Evolutionary conservation across 2,113 vertebrate species (phyloP), one percentile per base, ranked within the genome.

Genomic region (Athene noctua): DNA sequence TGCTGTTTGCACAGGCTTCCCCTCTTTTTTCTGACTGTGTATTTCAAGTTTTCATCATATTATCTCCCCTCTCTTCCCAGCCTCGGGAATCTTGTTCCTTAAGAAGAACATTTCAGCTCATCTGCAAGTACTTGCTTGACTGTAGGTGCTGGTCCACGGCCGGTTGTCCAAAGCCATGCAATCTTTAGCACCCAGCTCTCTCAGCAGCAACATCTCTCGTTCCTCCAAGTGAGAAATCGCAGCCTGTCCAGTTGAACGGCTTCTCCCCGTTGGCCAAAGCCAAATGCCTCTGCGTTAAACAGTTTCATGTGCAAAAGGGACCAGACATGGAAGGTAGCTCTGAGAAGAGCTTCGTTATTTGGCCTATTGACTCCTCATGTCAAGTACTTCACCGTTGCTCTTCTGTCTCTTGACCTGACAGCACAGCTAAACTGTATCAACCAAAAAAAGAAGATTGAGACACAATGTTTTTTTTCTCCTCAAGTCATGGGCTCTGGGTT

Each of bases 1-100:
- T 51, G 58, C n/a, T 46, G 40, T 68, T 72, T 54, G 14, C 54
- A 22, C 52, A 80, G 62, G 20, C 32, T 82, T 92, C 49, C 34
- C 10, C 29, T 11, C 29, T 51, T 54, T 73, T 54, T 73, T 49
- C 34, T 0, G 0, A 20, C 14, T 17, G 1, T 3, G 4, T 57
- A 18, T 65, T 68, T 61, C 13, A 75, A 25, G 27, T 58, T 91
- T 72, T 38, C 18, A 17, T 46, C 40, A 29, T 5, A 5, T 62
- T 71, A 29, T 58, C 25, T 90, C 20, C 23, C 6, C 27, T 67
- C 68, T 77, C n/a, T 78, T 86, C 51, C n/a, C 13, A n/a, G 1
- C 2, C 0, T 0, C 4, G 46, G 6, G 21, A 80, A 42, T 62
- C 22, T 47, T 51, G 3, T 57, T 81, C 23, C n/a, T 52, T 30